phyloP scores from a whole-genome alignment of 2,888 invertebrate genomes.

The Nineta flava region DNA sequence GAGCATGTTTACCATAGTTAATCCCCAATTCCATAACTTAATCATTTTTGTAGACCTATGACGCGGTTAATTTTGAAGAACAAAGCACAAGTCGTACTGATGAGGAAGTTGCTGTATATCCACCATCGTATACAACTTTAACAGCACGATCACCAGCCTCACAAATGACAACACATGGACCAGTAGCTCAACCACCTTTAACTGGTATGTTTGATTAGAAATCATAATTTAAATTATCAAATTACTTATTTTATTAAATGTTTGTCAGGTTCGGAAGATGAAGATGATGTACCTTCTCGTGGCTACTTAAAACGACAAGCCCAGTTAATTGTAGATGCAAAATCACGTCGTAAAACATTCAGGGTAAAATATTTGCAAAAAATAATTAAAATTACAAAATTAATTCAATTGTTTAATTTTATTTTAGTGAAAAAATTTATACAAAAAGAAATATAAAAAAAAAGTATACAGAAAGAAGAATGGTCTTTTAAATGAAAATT shows the following conservation, averaged over 20 bases:
- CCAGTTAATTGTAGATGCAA: slow-evolving; percentile 67
- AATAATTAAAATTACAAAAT: too few relatives aligned
- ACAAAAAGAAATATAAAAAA: too few relatives aligned
- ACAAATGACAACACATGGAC: background rate
- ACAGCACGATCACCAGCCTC: slow-evolving; percentile 5
- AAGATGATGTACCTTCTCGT: slow-evolving; percentile 70
- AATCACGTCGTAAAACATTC: slow-evolving; percentile 60
- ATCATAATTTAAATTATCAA: background rate
- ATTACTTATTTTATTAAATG: background rate
- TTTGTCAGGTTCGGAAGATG: slow-evolving; percentile 50
- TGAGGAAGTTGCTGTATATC: background rate
- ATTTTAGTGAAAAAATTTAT: too few relatives aligned
- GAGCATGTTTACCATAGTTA: too few relatives aligned
- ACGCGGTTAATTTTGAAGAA: too few relatives aligned
- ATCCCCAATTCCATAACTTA: too few relatives aligned
- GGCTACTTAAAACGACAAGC: slow-evolving; percentile 67
- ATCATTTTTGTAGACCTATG: too few relatives aligned
- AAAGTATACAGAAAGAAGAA: too few relatives aligned
- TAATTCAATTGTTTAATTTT: too few relatives aligned
- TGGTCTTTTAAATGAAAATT: too few relatives aligned
- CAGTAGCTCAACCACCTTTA: background rate
- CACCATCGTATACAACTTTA: slow-evolving; percentile 5
- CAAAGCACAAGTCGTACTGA: background rate
- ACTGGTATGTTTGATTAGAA: background rate
- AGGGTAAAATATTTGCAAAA: slow-evolving; percentile 21